phyloP scores from a whole-genome alignment of 2,888 invertebrate species.

The Elysia crispata region DNA sequence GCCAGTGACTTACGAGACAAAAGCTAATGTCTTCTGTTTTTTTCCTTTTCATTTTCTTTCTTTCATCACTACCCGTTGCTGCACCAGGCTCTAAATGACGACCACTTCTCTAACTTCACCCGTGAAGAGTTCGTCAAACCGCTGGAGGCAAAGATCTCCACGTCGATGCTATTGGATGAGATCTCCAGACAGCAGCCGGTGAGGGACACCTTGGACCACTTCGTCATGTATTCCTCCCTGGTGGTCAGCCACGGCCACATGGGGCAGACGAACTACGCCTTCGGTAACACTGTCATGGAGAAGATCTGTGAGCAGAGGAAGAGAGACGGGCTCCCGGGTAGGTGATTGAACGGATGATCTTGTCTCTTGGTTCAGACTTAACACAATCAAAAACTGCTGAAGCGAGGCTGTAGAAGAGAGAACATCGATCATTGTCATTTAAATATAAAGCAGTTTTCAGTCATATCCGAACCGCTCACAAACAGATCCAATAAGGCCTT shows the following conservation, averaged over 20 bases:
- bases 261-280: conserved; percentile 97
- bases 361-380: too few species aligned
- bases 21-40: too few species aligned
- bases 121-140: conserved; percentile 87
- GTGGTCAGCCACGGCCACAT: conserved; percentile 97
- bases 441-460: too few species aligned
- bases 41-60: too few species aligned
- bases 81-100: conserved; percentile 87
- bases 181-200: conserved; percentile 86
- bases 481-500: too few species aligned
- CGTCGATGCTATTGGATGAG: conserved; percentile 88
- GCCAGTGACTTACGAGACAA: too few species aligned
- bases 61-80: too few species aligned
- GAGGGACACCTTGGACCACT: conserved; percentile 87
- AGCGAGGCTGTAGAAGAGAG: too few species aligned
- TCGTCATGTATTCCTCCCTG: conserved; percentile 96
- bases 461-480: too few species aligned
- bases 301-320: conserved; percentile 94
- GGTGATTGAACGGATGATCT: neutral
- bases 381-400: too few species aligned
- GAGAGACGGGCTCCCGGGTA: conserved; percentile 88
- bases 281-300: conserved; percentile 70
- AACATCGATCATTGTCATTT: too few species aligned
- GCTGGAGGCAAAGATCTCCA: conserved; percentile 88
- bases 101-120: conserved; percentile 90